These are phyloP conservation scores for Melanostigma gelatinosum DNA, from an alignment of 2,113 vertebrate species.

Conservation along the genomic window DNA sequence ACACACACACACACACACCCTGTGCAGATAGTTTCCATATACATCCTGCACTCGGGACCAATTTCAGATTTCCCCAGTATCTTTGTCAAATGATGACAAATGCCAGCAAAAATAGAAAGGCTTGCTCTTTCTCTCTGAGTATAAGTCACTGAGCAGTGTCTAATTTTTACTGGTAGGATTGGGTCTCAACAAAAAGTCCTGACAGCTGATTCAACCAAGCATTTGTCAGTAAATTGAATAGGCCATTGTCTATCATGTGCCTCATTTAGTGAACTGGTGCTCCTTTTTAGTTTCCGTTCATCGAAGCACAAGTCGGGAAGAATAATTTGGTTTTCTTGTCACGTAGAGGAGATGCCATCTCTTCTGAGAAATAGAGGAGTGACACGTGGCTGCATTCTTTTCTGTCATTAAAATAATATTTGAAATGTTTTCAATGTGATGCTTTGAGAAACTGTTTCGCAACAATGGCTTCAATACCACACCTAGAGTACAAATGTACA, in stretches of 20 bases:
- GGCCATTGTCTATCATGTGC: neutral
- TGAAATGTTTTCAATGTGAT: neutral
- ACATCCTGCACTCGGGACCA: neutral
- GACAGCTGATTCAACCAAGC: neutral
- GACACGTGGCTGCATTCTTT: neutral
- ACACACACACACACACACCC: neutral
- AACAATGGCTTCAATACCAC: neutral
- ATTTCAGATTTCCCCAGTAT: neutral
- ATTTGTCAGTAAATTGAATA: neutral
- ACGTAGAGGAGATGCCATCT: neutral
- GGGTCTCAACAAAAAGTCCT: neutral
- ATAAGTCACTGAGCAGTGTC: too few relatives aligned
- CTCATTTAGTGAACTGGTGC: neutral
- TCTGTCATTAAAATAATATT: neutral
- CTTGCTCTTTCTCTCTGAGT: too few relatives aligned
- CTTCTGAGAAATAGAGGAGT: neutral
- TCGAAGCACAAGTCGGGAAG: neutral
- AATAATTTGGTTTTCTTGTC: neutral
- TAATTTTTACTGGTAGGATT: too few relatives aligned
- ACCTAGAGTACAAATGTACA: neutral
- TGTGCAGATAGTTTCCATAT: neutral
- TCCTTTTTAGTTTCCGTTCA: neutral
- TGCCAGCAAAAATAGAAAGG: neutral
- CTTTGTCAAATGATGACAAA: neutral
- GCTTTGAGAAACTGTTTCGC: neutral